Evolutionary conservation across 2,797 vertebrate species (phyloP), one percentile per base, ranked within the genome.

Genomic region (Rhinoraja longicauda): DNA sequence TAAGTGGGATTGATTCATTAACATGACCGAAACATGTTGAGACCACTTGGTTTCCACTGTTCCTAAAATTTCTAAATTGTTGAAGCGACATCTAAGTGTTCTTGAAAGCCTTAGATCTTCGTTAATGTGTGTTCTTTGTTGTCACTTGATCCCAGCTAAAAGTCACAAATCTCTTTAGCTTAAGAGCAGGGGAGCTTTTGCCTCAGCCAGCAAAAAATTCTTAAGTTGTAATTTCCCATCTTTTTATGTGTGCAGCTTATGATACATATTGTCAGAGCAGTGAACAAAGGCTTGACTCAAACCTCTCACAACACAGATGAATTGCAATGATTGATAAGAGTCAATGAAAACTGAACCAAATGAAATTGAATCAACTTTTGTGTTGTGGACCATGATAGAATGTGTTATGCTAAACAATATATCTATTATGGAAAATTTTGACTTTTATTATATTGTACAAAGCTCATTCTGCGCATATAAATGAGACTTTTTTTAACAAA

Each of bases 301-400:
- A 64, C n/a, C 7, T 32, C 36, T n/a, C 84, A 36, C 59, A 88
- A 67, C 59, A 36, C 88, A 32, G 36, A 45, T 67, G 84, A 67
- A 88, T 36, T 67, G 84, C 62, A 88, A 86, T 88, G 84, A 67
- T 32, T 21, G 84, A 64, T 67, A 36, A 15, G 36, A 36, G 17
- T 36, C 84, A 88, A 62, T 67, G 84, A 88, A 88, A n/a, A 88
- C n/a, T 88, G n/a, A 9, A 39, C 84, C 21, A 67, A 64, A 39
- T 88, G 29, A 88, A 88, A 88, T 64, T 64, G 84, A 86, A 88
- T 88, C 84, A 88, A 88, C 62, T 88, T 67, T 62, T 88, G 84
- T 77, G 76, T 88, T 36, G 6, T 67, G 64, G n/a, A 21, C n/a
- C 2, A 67, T 59, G 32, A 88, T 4, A n/a, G 62, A 32, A 88